Conservation (phyloP, 2,888 invertebrate species). For the Bellardia bayeri region DNA sequence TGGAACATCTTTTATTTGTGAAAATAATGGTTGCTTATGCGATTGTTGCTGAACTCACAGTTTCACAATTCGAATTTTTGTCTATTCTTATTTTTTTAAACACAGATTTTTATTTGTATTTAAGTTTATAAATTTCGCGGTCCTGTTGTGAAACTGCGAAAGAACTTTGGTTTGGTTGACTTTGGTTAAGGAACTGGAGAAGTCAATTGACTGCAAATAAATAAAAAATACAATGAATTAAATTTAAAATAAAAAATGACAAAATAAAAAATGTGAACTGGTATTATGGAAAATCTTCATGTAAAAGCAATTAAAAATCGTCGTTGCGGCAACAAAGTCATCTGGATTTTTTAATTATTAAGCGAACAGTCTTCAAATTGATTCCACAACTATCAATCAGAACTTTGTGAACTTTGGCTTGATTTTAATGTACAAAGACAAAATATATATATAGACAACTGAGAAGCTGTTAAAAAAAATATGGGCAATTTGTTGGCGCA, state of each 20-base stretch:
- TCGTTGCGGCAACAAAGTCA: no score
- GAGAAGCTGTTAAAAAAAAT: no score
- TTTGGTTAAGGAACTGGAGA: neutral
- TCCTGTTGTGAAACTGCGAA: conserved; percentile 14
- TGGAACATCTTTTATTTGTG: conserved; percentile 31
- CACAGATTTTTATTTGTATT: neutral
- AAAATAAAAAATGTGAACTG: conserved; percentile 62
- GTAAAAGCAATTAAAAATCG: neutral
- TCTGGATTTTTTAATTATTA: no score
- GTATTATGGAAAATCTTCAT: conserved; percentile 1
- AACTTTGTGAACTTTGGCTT: no score
- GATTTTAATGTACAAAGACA: no score
- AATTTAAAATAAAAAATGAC: conserved; percentile 44
- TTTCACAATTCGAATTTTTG: neutral
- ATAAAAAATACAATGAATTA: conserved; percentile 35
- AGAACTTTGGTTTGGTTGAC: no score
- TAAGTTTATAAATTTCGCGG: conserved; percentile 43
- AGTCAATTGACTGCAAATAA: conserved; percentile 43
- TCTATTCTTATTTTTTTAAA: neutral
- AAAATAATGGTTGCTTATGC: neutral
- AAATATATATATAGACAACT: no score
- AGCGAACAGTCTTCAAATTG: no score
- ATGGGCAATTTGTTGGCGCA: no score
- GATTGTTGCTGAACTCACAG: neutral
- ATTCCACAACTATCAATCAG: no score